A percentile compares a stretch with the other conserved stretches of the same genome.
Evolutionary conservation across 2,888 invertebrate species (phyloP).

Genomic region (Mellilla xanthometata): DNA sequence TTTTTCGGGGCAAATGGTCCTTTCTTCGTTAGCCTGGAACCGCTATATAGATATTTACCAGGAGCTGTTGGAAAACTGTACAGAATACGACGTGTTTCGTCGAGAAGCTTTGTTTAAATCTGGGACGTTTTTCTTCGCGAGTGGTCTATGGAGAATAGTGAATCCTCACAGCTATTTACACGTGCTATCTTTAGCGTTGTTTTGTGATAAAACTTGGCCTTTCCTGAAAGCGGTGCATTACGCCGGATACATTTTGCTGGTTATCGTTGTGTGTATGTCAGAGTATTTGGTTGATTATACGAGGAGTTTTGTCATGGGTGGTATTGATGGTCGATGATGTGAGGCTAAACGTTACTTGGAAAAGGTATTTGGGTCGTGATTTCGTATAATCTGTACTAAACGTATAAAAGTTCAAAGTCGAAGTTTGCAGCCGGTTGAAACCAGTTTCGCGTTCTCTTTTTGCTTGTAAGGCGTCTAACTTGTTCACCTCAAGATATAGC

Average conservation of each 20-base stretch:
- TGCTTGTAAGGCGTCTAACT: too few species aligned
- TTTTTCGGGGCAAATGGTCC: conserved; percentile 87
- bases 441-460: conserved; percentile 12
- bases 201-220: conserved; percentile 91
- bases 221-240: conserved; percentile 88
- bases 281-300: conserved; percentile 84
- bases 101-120: conserved; percentile 85
- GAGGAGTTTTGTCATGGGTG: conserved; percentile 45
- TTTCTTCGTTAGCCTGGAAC: conserved; percentile 92
- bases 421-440: conserved; percentile 6
- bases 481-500: too few species aligned
- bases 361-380: too few species aligned
- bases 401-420: background rate
- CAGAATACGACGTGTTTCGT: conserved; percentile 71
- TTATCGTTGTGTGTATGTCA: conserved; percentile 86
- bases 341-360: too few species aligned
- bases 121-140: conserved; percentile 88
- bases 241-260: conserved; percentile 86
- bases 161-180: conserved; percentile 91
- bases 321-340: conserved; percentile 41
- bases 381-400: too few species aligned
- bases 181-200: conserved; percentile 88
- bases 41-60: conserved; percentile 91
- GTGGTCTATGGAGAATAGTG: conserved; percentile 89
- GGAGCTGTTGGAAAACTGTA: conserved; percentile 86